Conservation (phyloP, 2,888 invertebrate genomes). For the Agonopterix subpropinquella region DNA sequence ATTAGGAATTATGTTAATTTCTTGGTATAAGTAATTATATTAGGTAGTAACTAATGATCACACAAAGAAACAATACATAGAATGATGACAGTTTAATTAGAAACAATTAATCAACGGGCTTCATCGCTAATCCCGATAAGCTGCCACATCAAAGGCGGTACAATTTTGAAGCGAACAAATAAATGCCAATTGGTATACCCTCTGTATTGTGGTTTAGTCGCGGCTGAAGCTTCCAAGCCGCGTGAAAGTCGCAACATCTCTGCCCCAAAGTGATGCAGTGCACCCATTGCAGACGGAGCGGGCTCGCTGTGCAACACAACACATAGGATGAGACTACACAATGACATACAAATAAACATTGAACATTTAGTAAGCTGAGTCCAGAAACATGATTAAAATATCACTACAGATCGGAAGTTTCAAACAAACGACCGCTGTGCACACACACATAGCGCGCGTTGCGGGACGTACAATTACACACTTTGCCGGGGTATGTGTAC, state of each 20-base stretch:
- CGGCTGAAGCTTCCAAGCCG: constrained; percentile 83
- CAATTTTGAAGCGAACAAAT: constrained; percentile 43
- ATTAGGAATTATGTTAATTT: not conserved
- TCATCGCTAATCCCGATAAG: not conserved
- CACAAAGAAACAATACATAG: too few relatives aligned
- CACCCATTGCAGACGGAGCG: constrained; percentile 88
- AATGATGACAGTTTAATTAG: not conserved
- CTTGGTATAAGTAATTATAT: not conserved
- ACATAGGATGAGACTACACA: constrained; percentile 51
- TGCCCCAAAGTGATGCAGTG: constrained; percentile 89
- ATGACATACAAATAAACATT: constrained; percentile 24
- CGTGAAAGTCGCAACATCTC: constrained; percentile 90
- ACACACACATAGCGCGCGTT: too few relatives aligned
- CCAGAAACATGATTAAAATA: too few relatives aligned
- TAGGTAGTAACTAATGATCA: not conserved
- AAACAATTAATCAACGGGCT: too few relatives aligned
- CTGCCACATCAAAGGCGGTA: constrained; percentile 10
- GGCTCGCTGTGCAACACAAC: constrained; percentile 80
- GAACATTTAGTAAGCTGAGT: too few relatives aligned
- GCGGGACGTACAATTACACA: too few relatives aligned
- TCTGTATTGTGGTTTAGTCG: constrained; percentile 62
- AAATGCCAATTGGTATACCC: constrained; percentile 64
- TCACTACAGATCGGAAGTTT: too few relatives aligned
- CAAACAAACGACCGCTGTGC: too few relatives aligned
- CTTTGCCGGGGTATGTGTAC: too few relatives aligned